phyloP scores from a whole-genome alignment of 2,113 vertebrate species.

The Nibea albiflora region DNA sequence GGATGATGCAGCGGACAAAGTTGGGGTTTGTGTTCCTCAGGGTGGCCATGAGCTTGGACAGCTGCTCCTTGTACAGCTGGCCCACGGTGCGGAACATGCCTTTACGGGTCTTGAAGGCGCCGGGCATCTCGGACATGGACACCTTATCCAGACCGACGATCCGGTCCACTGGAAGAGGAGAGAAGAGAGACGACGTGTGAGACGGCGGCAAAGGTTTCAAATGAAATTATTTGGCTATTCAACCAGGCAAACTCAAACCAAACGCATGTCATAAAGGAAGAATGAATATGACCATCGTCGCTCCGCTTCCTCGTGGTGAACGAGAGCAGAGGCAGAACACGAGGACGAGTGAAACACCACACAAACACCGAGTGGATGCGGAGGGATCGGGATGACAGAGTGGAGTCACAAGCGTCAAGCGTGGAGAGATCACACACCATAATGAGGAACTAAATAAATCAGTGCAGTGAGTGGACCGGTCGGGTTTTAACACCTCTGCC shows the following conservation, averaged over 20 bases:
- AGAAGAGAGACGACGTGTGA: background rate
- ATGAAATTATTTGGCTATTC: background rate
- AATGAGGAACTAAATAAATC: conserved; percentile 22
- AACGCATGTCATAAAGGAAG: conserved; percentile 55
- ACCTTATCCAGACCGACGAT: conserved; percentile 98
- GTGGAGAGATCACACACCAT: conserved; percentile 68
- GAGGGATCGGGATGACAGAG: conserved; percentile 26
- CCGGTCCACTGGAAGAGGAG: conserved; percentile 89
- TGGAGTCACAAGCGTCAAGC: conserved; percentile 76
- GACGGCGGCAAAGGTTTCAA: background rate
- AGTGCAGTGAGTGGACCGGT: conserved; percentile 72
- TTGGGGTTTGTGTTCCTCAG: conserved; percentile 98
- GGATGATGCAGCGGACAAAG: conserved; percentile 99
- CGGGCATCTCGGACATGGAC: conserved; percentile 94
- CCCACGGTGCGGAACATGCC: conserved; percentile 99
- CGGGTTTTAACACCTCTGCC: background rate
- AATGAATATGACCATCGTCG: conserved; percentile 46
- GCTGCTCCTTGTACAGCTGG: conserved; percentile 97
- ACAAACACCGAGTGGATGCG: conserved; percentile 65
- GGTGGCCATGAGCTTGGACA: conserved; percentile 98
- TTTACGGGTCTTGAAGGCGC: conserved; percentile 96
- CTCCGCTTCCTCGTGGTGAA: conserved; percentile 46
- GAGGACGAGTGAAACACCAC: conserved; percentile 66
- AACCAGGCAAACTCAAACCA: conserved; percentile 64
- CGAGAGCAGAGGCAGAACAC: conserved; percentile 47